Evolutionary conservation across 2,888 invertebrate species (phyloP).

Genomic region (Synergus laeviventris): DNA sequence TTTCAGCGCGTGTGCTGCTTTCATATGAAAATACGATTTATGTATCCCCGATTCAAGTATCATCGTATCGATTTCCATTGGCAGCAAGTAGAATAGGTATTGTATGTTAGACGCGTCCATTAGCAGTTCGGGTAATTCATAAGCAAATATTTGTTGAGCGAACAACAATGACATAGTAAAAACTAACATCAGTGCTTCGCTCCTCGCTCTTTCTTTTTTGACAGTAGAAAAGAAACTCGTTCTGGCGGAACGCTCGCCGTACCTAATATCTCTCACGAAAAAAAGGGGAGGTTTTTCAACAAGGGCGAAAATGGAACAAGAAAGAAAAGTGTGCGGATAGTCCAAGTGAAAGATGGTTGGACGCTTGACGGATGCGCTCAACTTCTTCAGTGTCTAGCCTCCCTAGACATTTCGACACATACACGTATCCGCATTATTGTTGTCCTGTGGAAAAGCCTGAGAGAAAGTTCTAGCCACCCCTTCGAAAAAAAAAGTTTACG

Average conservation of each 20-base stretch:
- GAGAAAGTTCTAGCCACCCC: constrained; percentile 26
- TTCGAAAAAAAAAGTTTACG: constrained; percentile 30
- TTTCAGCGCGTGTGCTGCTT: constrained; percentile 6
- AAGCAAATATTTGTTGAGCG: constrained; percentile 58
- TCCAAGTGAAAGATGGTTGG: constrained; percentile 58
- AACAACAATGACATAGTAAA: constrained; percentile 34
- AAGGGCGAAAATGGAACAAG: constrained; percentile 41
- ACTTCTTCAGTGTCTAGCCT: constrained; percentile 61
- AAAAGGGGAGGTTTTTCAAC: constrained; percentile 42
- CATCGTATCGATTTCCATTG: constrained; percentile 25
- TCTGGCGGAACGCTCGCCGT: constrained; percentile 42
- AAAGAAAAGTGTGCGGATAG: constrained; percentile 51
- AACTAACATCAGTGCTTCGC: constrained; percentile 22
- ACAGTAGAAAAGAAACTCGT: constrained; percentile 46
- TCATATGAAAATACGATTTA: constrained; percentile 37
- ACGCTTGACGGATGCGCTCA: constrained; percentile 62
- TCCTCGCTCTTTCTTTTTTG: constrained; percentile 32
- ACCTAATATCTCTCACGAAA: constrained; percentile 38
- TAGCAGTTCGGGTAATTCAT: constrained; percentile 60
- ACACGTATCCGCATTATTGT: constrained; percentile 43
- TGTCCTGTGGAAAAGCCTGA: constrained; percentile 42
- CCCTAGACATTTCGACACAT: constrained; percentile 41
- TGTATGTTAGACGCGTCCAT: constrained; percentile 54
- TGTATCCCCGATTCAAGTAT: constrained; percentile 12
- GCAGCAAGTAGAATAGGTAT: constrained; percentile 40